Conservation (phyloP, 1,140 invertebrate species). For the Andricus grossulariae region DNA sequence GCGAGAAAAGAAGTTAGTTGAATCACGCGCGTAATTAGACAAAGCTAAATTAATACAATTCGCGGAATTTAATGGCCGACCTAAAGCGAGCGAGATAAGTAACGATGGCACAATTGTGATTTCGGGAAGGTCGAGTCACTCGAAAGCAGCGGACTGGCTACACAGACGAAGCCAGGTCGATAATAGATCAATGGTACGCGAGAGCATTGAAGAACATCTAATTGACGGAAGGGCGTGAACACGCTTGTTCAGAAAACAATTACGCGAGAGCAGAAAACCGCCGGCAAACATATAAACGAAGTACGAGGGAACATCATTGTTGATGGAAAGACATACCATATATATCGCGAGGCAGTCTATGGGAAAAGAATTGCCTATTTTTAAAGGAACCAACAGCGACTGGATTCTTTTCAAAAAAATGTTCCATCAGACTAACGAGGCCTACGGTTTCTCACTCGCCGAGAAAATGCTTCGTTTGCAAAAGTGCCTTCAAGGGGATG, state of each 20-base stretch:
- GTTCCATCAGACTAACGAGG: neutral
- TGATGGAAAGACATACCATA: neutral
- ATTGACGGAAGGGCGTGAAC: neutral
- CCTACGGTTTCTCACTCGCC: neutral
- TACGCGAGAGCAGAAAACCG: neutral
- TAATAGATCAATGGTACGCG: neutral
- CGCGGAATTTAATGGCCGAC: neutral
- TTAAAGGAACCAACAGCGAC: neutral
- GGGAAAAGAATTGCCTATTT: neutral
- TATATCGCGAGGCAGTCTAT: neutral
- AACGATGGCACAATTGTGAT: neutral
- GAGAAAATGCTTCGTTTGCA: neutral
- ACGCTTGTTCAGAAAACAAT: neutral
- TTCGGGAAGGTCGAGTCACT: neutral
- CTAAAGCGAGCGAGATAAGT: neutral
- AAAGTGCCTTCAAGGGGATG: neutral
- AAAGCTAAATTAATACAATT: neutral
- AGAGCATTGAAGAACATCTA: neutral
- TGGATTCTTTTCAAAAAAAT: neutral
- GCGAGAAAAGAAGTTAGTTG: neutral
- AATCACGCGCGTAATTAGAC: neutral
- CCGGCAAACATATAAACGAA: too few species aligned
- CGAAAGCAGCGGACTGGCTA: neutral
- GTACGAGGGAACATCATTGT: too few species aligned
- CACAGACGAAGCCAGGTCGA: neutral